Evolutionary conservation across 37 sponge, comb jelly and placozoan genomes (phyloP), one percentile per base, ranked within the genome.

Genomic region (Chondrilla cf. caribensis): DNA sequence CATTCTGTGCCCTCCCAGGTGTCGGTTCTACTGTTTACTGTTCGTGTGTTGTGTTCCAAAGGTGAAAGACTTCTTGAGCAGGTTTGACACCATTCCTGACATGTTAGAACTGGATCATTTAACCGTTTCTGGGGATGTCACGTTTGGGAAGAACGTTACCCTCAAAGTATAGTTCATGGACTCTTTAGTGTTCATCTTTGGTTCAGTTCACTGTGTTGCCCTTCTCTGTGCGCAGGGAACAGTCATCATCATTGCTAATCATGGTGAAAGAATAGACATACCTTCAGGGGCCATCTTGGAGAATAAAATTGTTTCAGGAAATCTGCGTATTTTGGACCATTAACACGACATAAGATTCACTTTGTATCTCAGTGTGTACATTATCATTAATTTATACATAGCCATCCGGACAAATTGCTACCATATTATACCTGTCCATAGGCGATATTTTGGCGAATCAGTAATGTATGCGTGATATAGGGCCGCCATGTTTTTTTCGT

Each of bases 161-260:
- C 84, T 95, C 15, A 93, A 90, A 88, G 95, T 86, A 33, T 38
- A 79, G 64, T 15, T 29, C 22, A 7, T 15, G 5, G 6, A 15
- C 22, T 7, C 29, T 29, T 9, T 6, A 28, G 6, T 19, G 11
- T 11, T 47, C 51, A 47, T 47, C 9, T 47, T 47, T 47, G 6
- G 51, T 14, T 11, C n/a, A n/a, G 11, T 47, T 6, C 51, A 47
- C 51, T 14, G 11, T 11, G 11, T 47, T 14, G 21, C 71, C 18
- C 40, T 38, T 37, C 35, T 38, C 18, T 8, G 7, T 79, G 21
- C 79, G 1, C 70, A 94, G 92, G 99, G 99, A 7, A 98, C 99
- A 25, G 99, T 98, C 22, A 98, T 98, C 39, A 95, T 98, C 65
- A 96, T 98, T 65, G 99, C 99, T 54, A 95, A 98, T 78, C 96